Evolutionary conservation across 2,113 vertebrate genomes (phyloP), one percentile per base, ranked within the genome.

Genomic region (Pomatorhinus ruficollis): DNA sequence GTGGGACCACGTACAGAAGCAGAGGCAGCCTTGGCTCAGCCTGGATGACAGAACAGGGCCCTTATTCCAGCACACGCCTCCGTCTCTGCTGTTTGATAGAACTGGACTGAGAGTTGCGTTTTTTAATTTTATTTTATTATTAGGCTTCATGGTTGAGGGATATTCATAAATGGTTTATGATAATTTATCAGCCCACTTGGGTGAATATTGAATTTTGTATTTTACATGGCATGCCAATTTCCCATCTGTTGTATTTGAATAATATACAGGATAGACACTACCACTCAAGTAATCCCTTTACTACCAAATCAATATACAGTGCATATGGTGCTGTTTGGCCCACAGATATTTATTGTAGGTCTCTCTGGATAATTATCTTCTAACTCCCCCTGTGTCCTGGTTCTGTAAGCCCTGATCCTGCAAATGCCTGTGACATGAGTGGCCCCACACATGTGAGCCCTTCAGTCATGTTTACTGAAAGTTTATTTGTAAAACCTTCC

Each of bases 221-320:
- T 97, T 98, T 85, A 92, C 60, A 56, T 84, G 88, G 97, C 74
- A 90, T 98, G 97, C 96, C 96, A 98, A 97, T 97, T 97, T 97
- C 87, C 96, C 97, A 97, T 98, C 98, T 98, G 97, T 94, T 98
- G 88, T 95, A 92, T 96, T 91, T 97, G 93, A 98, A 96, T 97
- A 97, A 96, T 97, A 97, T 93, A 96, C 91, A 94, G 95, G 96
- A 95, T 93, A 94, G 92, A 96, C 95, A 93, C 65, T 68, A 94
- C 91, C 83, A 91, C 83, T 93, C 94, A 82, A 95, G 66, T 96
- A 95, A 97, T 96, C 96, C 92, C 86, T 97, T 97, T 96, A 79
- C 94, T 95, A 79, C 89, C 93, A 96, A 96, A 97, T 97, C 97
- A 97, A 97, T 95, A 94, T 95, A 93, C 87, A 81, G 75, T 93